Evolutionary conservation across 2,797 vertebrate genomes (phyloP), one percentile per base, ranked within the genome.

Genomic region (Knipowitschia caucasica): DNA sequence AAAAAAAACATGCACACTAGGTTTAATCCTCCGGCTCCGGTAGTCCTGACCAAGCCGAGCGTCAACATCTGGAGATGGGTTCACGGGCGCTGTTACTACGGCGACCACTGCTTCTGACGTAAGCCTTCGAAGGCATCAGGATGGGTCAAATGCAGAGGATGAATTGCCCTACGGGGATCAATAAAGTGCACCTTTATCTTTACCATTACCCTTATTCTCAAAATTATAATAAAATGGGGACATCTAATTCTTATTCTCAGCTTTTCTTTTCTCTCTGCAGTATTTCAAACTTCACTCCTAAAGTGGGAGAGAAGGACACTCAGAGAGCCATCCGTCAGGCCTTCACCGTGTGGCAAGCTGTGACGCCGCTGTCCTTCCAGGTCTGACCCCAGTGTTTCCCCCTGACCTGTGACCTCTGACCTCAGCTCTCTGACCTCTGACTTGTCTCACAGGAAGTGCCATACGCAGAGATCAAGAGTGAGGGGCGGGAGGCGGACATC

Each of bases 241-340:
- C n/a, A n/a, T n/a, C 21, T 43, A 25, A 24, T 25, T 30, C 10
- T 30, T 0, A 7, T 25, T 2, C 8, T 14, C 9, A 17, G 10
- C 5, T 0, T 1, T 17, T 33, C 3, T 24, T 43, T 14, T 5
- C 26, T 5, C 3, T 5, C 30, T 4, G 12, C 88, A 99, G 96
- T 71, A 95, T 99, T 35, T 95, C 98, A 71, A 99, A 99, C 90
- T 98, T 94, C 69, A 99, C 96, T 4, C 96, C 96, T 21, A 99
- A 99, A 63, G 96, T 99, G 56, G 96, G 96, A 0, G 95, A 99
- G 86, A 87, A 93, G 25, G 96, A 99, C 69, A 99, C 96, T 0
- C 90, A 95, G 85, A 86, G 92, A 80, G 96, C 96, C 27, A 97
- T 99, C 62, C 90, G 95, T 23, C 94, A 94, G 67, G 96, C 96